These are phyloP conservation scores for Cryptus armator DNA, from an alignment of 2,888 invertebrate species.

Conservation along the genomic window DNA sequence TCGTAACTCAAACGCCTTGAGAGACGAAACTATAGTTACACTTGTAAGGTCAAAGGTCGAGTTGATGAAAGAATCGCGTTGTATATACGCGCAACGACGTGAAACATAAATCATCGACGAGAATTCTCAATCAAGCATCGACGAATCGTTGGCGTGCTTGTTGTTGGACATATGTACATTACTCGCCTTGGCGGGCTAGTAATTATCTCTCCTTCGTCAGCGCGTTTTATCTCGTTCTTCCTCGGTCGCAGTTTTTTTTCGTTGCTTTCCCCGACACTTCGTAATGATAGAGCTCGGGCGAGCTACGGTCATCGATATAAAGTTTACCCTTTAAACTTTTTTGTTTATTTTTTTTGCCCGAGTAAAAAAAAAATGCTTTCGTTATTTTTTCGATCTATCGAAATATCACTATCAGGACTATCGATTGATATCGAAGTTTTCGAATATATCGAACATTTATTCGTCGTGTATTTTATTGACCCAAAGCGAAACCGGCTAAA, in stretches of 20 bases:
- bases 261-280: neutral
- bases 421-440: no score
- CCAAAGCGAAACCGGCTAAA: neutral
- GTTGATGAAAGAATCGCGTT: slow-evolving; percentile 5
- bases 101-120: slow-evolving; percentile 4
- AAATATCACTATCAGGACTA: neutral
- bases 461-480: neutral
- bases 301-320: neutral
- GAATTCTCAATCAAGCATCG: neutral
- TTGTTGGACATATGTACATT: neutral
- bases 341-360: no score
- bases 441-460: neutral
- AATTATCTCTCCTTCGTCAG: slow-evolving; percentile 27
- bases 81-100: neutral
- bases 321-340: neutral
- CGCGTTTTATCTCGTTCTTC: neutral
- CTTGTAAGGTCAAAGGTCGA: slow-evolving; percentile 47
- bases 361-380: no score
- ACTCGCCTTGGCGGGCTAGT: neutral
- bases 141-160: neutral
- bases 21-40: neutral
- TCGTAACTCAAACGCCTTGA: slow-evolving; percentile 46
- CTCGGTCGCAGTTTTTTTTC: neutral
- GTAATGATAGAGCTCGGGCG: slow-evolving; percentile 14
- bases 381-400: neutral